phyloP scores from a whole-genome alignment of 2,888 invertebrate species.

The Spialia ferax region DNA sequence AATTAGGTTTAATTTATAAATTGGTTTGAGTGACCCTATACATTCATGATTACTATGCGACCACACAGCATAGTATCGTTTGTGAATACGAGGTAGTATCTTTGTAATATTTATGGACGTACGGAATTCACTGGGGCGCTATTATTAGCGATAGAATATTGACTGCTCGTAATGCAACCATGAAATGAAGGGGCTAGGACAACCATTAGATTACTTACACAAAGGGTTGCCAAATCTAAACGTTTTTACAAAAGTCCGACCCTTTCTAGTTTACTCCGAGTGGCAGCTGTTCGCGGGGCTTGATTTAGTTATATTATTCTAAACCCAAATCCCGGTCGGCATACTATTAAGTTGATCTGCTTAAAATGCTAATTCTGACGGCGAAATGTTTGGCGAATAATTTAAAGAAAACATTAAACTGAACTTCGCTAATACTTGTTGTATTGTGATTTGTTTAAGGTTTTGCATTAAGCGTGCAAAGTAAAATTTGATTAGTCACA shows the following conservation, averaged over 20 bases:
- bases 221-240: slow-evolving; percentile 82
- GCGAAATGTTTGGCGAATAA: slow-evolving; percentile 14
- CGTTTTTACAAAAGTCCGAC: slow-evolving; percentile 67
- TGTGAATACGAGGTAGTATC: too few species aligned
- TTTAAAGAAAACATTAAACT: slow-evolving; percentile 21
- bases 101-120: neutral
- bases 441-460: neutral
- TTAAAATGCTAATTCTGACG: slow-evolving; percentile 64
- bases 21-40: too few species aligned
- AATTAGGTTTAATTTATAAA: too few species aligned
- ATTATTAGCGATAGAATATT: slow-evolving; percentile 36
- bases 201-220: slow-evolving; percentile 68
- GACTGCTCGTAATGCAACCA: slow-evolving; percentile 33
- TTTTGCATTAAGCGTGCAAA: slow-evolving; percentile 33
- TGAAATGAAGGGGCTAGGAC: slow-evolving; percentile 62
- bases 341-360: slow-evolving; percentile 59
- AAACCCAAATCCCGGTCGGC: slow-evolving; percentile 62
- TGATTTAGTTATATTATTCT: slow-evolving; percentile 73
- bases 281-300: slow-evolving; percentile 70
- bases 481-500: slow-evolving; percentile 61
- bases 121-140: neutral
- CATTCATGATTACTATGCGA: too few species aligned
- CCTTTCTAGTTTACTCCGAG: slow-evolving; percentile 57
- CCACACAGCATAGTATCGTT: too few species aligned
- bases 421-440: neutral